phyloP scores from a whole-genome alignment of 2,797 vertebrate genomes.

The Sternotherus odoratus region DNA sequence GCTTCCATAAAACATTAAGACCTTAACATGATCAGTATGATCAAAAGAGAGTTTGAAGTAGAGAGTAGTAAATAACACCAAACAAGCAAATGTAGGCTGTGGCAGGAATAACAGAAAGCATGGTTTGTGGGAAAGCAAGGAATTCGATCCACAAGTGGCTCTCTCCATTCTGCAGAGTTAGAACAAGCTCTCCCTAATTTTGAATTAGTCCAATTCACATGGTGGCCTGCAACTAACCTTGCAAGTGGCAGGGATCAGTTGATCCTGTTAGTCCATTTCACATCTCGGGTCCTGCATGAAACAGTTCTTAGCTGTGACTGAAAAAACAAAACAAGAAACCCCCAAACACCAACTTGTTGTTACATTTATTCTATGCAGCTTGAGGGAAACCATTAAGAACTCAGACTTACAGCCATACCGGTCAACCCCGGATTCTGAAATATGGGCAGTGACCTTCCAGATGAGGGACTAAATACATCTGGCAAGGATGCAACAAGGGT shows the following conservation, averaged over 20 bases:
- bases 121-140: background rate
- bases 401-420: background rate
- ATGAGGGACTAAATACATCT: too few species aligned
- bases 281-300: too few species aligned
- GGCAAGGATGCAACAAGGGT: too few species aligned
- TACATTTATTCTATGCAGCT: background rate
- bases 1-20: background rate
- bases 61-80: rapidly evolving
- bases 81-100: rapidly evolving
- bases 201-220: background rate
- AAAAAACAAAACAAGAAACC: background rate
- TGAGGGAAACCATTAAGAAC: background rate
- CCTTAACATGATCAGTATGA: rapidly evolving
- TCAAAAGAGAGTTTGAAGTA: rapidly evolving
- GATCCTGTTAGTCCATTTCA: too few species aligned
- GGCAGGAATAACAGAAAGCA: rapidly evolving
- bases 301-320: background rate
- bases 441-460: too few species aligned
- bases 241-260: background rate
- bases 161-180: background rate
- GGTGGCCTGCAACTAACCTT: too few species aligned
- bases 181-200: too few species aligned
- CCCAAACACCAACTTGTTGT: background rate
- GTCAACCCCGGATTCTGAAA: too few species aligned
- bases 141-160: too few species aligned